Percentiles rank a stretch among this genome's conserved stretches.
These are phyloP conservation scores for Chalcis sispes DNA, from an alignment of 2,888 invertebrate species.

Conservation along the genomic window DNA sequence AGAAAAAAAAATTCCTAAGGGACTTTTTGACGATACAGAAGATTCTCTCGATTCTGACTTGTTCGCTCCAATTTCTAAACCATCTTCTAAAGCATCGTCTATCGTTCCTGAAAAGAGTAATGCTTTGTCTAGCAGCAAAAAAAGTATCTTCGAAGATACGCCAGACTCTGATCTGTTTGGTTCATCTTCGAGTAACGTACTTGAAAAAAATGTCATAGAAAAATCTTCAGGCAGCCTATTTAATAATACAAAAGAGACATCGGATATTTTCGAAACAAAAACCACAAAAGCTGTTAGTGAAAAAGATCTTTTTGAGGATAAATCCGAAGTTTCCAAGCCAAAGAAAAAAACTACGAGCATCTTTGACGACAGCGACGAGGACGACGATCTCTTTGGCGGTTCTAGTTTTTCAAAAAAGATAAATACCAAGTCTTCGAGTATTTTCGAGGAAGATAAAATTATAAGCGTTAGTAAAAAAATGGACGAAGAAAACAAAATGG, in stretches of 20 bases:
- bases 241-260: neutral
- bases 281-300: neutral
- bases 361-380: constrained; percentile 58
- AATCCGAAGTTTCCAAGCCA: constrained; percentile 52
- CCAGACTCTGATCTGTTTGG: constrained; percentile 33
- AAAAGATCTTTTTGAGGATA: constrained; percentile 48
- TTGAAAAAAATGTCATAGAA: constrained; percentile 11
- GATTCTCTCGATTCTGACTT: constrained; percentile 68
- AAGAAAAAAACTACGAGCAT: constrained; percentile 60
- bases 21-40: constrained; percentile 53
- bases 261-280: constrained; percentile 17
- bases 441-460: constrained; percentile 19
- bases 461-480: constrained; percentile 21
- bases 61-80: constrained; percentile 55
- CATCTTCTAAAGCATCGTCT: too few species aligned
- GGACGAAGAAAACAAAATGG: constrained; percentile 39
- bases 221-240: constrained; percentile 28
- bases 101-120: neutral
- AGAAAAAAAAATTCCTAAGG: constrained; percentile 9
- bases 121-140: neutral
- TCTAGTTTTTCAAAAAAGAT: constrained; percentile 37
- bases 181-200: neutral
- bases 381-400: constrained; percentile 52
- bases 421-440: neutral
- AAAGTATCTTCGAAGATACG: constrained; percentile 29